A percentile compares a stretch with the other conserved stretches of the same genome.
These are phyloP conservation scores for Pyrochroa serraticornis DNA, from an alignment of 2,888 invertebrate species.

Conservation along the genomic window DNA sequence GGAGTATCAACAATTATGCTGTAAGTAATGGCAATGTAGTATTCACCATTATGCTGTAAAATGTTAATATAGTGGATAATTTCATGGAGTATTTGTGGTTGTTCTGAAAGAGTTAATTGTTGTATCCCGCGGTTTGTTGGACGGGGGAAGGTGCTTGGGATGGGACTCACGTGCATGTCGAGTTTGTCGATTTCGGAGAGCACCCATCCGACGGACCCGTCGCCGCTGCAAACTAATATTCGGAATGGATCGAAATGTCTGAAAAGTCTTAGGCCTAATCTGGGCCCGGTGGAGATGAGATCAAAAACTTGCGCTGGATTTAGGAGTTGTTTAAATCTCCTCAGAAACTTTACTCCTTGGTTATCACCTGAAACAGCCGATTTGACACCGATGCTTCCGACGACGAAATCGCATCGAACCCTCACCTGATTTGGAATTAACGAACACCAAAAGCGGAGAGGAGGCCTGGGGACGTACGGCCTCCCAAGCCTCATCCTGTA, in stretches of 20 bases:
- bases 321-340: constrained; percentile 91
- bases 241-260: constrained; percentile 95
- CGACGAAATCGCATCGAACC: not conserved
- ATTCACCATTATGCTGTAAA: no score
- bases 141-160: not conserved
- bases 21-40: no score
- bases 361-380: constrained; percentile 76
- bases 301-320: constrained; percentile 99
- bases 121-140: not conserved
- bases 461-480: constrained; percentile 72
- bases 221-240: constrained; percentile 95
- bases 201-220: constrained; percentile 98
- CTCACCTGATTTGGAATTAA: constrained; percentile 90
- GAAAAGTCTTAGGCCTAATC: constrained; percentile 85
- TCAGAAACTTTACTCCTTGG: constrained; percentile 94
- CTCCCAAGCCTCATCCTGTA: constrained; percentile 93
- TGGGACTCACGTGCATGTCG: constrained; percentile 85
- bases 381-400: no score
- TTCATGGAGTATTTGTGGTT: no score
- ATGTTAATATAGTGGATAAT: no score
- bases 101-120: no score
- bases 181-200: constrained; percentile 94
- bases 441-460: constrained; percentile 89
- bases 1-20: no score
- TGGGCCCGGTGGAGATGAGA: constrained; percentile 86